Evolutionary conservation across 2,888 invertebrate genomes (phyloP).

Genomic region (Morpho deidamia): DNA sequence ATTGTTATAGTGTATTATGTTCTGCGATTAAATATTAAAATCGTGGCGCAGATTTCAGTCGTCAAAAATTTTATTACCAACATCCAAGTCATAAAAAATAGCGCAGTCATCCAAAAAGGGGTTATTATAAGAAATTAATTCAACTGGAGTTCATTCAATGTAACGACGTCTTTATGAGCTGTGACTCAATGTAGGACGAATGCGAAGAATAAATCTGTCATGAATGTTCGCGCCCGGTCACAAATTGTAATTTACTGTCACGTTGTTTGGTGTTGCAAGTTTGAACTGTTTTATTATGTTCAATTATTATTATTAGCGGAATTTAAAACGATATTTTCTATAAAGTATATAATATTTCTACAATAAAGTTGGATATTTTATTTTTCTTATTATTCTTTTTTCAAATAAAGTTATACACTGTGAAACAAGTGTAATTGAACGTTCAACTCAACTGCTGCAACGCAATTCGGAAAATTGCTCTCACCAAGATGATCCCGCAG

Average conservation of each 20-base stretch:
- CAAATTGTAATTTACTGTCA: constrained; percentile 69
- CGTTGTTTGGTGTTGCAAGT: constrained; percentile 45
- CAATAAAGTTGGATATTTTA: too few relatives aligned
- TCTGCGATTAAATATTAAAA: background rate
- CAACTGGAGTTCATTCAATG: constrained; percentile 49
- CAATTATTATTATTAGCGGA: too few relatives aligned
- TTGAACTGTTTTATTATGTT: constrained; percentile 15
- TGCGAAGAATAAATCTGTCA: constrained; percentile 69
- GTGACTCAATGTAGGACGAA: constrained; percentile 67
- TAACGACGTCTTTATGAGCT: constrained; percentile 70
- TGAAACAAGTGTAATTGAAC: too few relatives aligned
- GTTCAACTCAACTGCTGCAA: too few relatives aligned
- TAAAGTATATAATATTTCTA: too few relatives aligned
- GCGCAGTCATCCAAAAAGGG: constrained; percentile 31
- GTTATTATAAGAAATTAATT: constrained; percentile 56
- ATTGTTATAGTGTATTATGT: too few relatives aligned
- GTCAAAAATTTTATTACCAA: background rate
- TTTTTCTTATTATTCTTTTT: too few relatives aligned
- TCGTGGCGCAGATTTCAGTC: background rate
- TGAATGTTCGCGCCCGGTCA: constrained; percentile 58
- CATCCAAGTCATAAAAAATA: constrained; percentile 12
- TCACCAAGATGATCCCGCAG: too few relatives aligned
- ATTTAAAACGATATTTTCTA: too few relatives aligned
- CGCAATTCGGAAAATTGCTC: too few relatives aligned
- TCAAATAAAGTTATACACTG: too few relatives aligned